Evolutionary conservation across 2,797 vertebrate genomes (phyloP).

Genomic region (Lithobates sylvaticus): DNA sequence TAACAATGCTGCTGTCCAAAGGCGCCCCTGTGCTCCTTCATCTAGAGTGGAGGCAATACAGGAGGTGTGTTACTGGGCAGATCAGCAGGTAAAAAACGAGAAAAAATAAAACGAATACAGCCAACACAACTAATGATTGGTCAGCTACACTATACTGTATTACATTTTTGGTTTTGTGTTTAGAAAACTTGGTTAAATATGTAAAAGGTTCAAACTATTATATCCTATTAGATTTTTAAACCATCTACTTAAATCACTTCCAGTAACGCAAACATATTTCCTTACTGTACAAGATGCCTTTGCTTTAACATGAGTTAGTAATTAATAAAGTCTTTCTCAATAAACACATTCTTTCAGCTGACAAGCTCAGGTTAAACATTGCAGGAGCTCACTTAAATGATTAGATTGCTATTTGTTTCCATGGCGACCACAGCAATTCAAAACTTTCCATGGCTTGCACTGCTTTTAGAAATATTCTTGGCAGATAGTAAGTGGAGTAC

Average conservation of each 20-base stretch:
- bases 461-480: slow-evolving; percentile 47
- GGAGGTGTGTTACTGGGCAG: no score
- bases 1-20: no score
- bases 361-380: slow-evolving; percentile 54
- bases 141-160: no score
- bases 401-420: slow-evolving; percentile 54
- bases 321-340: slow-evolving; percentile 52
- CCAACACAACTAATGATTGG: no score
- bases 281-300: slow-evolving; percentile 39
- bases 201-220: slow-evolving; percentile 10
- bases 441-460: slow-evolving; percentile 48
- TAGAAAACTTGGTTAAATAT: slow-evolving; percentile 6
- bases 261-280: slow-evolving; percentile 22
- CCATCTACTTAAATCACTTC: slow-evolving; percentile 8
- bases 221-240: slow-evolving; percentile 10
- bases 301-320: slow-evolving; percentile 48
- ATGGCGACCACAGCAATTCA: slow-evolving; percentile 46
- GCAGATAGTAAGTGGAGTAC: slow-evolving; percentile 26
- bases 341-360: slow-evolving; percentile 54
- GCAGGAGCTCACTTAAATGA: slow-evolving; percentile 53
- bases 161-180: not conserved
- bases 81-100: no score
- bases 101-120: no score
- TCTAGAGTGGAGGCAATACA: no score
- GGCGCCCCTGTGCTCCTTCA: no score